Conservation (phyloP, 2,797 vertebrate genomes). For the Tenualosa thibaudeaui region DNA sequence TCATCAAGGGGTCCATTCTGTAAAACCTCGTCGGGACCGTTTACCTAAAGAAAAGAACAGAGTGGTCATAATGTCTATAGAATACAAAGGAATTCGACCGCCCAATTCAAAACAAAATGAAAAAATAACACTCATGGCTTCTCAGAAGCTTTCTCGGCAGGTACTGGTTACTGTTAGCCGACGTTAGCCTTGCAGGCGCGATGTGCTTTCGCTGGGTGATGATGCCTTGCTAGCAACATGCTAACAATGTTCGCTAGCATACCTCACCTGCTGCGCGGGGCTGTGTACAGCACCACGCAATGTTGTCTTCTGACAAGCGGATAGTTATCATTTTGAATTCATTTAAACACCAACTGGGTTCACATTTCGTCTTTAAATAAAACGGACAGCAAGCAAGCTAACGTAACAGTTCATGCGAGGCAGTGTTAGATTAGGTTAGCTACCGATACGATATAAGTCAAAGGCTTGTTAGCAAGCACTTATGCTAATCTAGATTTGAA, state of each 20-base stretch:
- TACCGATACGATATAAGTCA: conserved; percentile 40
- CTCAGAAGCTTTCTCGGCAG: background rate
- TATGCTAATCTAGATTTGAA: conserved; percentile 11
- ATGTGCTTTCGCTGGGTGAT: background rate
- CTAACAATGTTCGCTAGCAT: background rate
- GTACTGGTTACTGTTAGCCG: background rate
- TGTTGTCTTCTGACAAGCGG: background rate
- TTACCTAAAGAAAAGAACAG: conserved; percentile 71
- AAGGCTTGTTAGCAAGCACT: background rate
- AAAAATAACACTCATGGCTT: background rate
- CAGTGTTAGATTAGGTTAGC: conserved; percentile 31
- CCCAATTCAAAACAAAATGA: background rate
- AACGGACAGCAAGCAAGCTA: background rate
- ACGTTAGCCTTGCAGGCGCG: background rate
- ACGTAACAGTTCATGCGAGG: background rate
- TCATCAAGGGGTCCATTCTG: conserved; percentile 85
- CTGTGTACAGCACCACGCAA: background rate
- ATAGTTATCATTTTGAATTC: background rate
- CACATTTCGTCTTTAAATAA: background rate
- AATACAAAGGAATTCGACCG: background rate
- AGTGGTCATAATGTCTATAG: background rate
- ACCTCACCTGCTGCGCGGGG: background rate
- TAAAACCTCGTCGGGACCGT: conserved; percentile 85
- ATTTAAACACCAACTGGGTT: background rate
- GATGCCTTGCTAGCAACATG: background rate